A percentile compares a stretch with the other conserved stretches of the same genome.
Conservation (phyloP, 2,797 vertebrate species). For the Ibycter americanus region DNA sequence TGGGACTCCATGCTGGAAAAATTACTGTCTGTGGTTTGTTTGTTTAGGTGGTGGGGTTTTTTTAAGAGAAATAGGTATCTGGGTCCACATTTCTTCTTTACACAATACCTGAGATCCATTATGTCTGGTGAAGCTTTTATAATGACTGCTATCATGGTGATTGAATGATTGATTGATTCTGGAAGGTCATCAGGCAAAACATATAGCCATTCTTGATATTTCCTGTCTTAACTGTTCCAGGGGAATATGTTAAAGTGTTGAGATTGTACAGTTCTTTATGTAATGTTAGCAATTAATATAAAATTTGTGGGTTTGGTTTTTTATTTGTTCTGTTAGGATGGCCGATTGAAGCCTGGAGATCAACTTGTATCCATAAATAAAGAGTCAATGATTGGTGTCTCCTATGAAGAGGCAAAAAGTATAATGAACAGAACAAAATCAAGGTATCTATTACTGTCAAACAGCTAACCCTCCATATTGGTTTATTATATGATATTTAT, state of each 20-base stretch:
- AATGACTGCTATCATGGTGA: not conserved
- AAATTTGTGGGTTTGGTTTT: not conserved
- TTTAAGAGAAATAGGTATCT: not conserved
- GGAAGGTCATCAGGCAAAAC: not conserved
- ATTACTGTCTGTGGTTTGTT: not conserved
- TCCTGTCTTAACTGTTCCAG: not conserved
- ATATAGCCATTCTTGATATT: not conserved
- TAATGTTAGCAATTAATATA: not conserved
- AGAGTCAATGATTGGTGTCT: constrained; percentile 91
- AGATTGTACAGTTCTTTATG: not conserved
- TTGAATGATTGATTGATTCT: not conserved
- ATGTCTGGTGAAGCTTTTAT: not conserved
- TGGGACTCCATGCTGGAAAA: not conserved
- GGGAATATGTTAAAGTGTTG: not conserved
- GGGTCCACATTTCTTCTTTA: not conserved
- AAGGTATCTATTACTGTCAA: constrained; percentile 75
- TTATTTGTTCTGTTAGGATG: constrained; percentile 80
- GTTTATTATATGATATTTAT: not conserved
- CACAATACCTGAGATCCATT: not conserved
- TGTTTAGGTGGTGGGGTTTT: not conserved
- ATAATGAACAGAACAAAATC: constrained; percentile 84
- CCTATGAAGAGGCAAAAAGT: constrained; percentile 89
- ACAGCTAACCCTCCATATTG: not conserved
- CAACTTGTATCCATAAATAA: constrained; percentile 94
- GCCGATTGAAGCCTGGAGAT: constrained; percentile 89